A percentile compares a stretch with the other conserved stretches of the same genome.
These are phyloP conservation scores for Ashinkailepas kermadecensis DNA, from an alignment of 2,888 invertebrate species.

Conservation along the genomic window DNA sequence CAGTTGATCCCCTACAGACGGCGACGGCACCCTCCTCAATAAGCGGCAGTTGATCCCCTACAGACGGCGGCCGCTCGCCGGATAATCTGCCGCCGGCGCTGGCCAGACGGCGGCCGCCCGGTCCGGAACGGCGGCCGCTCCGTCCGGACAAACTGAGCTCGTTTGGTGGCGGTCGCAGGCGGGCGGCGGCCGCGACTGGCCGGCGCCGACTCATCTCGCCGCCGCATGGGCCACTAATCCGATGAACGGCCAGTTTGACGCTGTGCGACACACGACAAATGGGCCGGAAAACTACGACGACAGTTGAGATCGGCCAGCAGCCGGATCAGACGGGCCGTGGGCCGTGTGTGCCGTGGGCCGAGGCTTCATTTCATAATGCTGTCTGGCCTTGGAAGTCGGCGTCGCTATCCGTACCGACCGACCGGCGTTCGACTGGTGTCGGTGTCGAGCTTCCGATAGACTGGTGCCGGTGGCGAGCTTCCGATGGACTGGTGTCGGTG, in stretches of 20 bases:
- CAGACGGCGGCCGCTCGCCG: too few relatives aligned
- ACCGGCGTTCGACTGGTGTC: too few relatives aligned
- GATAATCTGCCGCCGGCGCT: background rate
- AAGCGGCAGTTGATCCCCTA: too few relatives aligned
- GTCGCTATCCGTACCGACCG: background rate
- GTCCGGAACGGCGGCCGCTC: background rate
- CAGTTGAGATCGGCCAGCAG: background rate
- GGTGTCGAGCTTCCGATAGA: too few relatives aligned
- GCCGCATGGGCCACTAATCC: background rate
- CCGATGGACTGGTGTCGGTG: too few relatives aligned
- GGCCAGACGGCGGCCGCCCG: background rate
- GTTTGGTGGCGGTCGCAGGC: too few relatives aligned
- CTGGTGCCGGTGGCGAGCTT: too few relatives aligned
- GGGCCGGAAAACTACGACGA: background rate
- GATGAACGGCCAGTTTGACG: background rate
- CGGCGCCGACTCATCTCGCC: background rate
- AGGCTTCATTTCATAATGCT: background rate
- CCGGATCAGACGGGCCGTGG: too few relatives aligned
- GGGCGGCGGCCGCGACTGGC: background rate
- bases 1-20: too few relatives aligned
- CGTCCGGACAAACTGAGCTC: background rate
- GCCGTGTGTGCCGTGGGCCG: background rate
- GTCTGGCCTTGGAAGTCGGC: background rate
- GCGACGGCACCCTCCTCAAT: too few relatives aligned
- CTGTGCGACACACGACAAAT: background rate